Conservation (phyloP, 2,113 vertebrate genomes). For the Gadus chalcogrammus region DNA sequence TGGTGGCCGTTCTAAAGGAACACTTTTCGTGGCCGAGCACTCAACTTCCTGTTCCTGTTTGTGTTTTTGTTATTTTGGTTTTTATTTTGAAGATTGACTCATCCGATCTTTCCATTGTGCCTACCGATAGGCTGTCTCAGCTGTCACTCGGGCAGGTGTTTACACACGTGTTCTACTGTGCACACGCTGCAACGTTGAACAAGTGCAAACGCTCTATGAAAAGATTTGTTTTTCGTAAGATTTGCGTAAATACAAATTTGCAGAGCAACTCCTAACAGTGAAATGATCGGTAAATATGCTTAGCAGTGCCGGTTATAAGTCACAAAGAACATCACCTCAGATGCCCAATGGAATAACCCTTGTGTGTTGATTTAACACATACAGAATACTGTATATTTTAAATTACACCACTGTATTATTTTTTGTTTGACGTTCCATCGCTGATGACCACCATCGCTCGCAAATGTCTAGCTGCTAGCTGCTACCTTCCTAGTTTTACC, state of each 20-base stretch:
- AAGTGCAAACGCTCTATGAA: not conserved
- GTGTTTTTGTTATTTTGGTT: not conserved
- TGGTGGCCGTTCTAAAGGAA: not conserved
- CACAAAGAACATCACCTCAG: no score
- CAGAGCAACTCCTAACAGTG: no score
- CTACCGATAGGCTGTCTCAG: conserved; percentile 23
- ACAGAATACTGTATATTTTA: no score
- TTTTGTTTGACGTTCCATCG: no score
- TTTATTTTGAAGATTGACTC: conserved; percentile 31
- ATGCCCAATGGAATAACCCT: no score
- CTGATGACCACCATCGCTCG: not conserved
- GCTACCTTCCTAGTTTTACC: not conserved
- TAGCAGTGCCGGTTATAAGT: not conserved
- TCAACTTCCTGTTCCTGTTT: not conserved
- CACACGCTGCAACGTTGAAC: not conserved
- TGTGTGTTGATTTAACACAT: no score
- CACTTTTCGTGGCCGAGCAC: no score
- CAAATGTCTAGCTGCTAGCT: not conserved
- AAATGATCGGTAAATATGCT: not conserved
- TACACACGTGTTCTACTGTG: conserved; percentile 4
- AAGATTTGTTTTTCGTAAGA: no score
- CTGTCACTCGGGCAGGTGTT: conserved; percentile 6
- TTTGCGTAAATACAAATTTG: no score
- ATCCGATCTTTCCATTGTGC: conserved; percentile 48
- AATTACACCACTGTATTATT: no score